Conservation (phyloP, 2,113 vertebrate species). For the Anoura caudifer region DNA sequence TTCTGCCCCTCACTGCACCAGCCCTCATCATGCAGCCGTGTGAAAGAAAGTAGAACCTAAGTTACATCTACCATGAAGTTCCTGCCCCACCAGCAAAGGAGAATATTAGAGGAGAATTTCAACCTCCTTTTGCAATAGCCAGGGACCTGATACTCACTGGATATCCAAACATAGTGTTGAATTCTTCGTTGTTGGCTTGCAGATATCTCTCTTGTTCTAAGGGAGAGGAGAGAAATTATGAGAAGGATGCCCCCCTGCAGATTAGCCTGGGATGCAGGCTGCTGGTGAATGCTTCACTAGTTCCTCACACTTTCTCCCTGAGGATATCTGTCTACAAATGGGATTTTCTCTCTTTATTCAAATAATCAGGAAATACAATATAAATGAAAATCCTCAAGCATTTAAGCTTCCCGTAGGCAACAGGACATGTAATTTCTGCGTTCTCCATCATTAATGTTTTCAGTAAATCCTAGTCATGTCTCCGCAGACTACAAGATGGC, state of each 20-base stretch:
- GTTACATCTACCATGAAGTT: background rate
- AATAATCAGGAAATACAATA: slow-evolving; percentile 16
- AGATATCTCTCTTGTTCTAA: slow-evolving; percentile 88
- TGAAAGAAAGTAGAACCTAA: background rate
- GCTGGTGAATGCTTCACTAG: background rate
- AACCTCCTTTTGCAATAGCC: background rate
- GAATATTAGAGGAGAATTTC: background rate
- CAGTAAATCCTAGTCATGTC: background rate
- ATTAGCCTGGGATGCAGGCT: background rate
- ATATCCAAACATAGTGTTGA: slow-evolving; percentile 88
- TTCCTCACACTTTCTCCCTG: background rate
- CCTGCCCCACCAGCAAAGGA: background rate
- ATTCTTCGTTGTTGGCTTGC: slow-evolving; percentile 89
- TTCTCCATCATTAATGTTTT: background rate
- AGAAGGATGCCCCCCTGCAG: background rate
- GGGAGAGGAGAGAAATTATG: slow-evolving; percentile 48
- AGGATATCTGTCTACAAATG: background rate
- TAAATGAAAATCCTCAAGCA: background rate
- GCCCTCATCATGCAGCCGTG: background rate
- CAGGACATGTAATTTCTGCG: background rate
- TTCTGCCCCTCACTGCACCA: background rate
- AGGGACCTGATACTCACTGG: slow-evolving; percentile 83
- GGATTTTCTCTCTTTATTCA: background rate
- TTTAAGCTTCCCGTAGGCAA: background rate
- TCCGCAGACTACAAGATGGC: background rate